These are phyloP conservation scores for Anneissia japonica DNA, from an alignment of 35 echinoderm and acorn worm genomes.

Conservation along the genomic window DNA sequence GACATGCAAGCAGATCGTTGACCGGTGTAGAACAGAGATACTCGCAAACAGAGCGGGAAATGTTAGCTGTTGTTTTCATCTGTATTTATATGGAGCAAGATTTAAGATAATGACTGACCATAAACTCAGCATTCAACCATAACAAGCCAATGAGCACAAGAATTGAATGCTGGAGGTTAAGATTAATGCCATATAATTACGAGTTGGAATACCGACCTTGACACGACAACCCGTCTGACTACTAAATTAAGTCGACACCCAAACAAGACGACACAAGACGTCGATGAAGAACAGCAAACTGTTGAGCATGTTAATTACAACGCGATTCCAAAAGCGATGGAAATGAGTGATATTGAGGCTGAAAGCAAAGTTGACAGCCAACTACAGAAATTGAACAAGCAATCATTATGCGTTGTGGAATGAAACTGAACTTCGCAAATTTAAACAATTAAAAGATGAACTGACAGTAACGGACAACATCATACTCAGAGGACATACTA, in stretches of 20 bases:
- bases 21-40: slow-evolving; percentile 31
- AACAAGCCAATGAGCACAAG: no score
- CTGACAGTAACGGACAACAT: no score
- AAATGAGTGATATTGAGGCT: slow-evolving; percentile 20
- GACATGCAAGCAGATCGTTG: slow-evolving; percentile 33
- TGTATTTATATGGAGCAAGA: slow-evolving; percentile 32
- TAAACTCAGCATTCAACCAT: slow-evolving; percentile 14
- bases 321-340: slow-evolving; percentile 41
- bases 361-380: slow-evolving; percentile 7
- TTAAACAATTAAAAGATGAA: no score
- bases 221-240: slow-evolving; percentile 27
- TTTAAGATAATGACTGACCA: slow-evolving; percentile 41
- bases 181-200: slow-evolving; percentile 27
- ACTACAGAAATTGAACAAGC: no score
- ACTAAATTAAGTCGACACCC: slow-evolving; percentile 13
- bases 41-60: slow-evolving; percentile 46
- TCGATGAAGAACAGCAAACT: neutral
- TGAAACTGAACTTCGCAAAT: no score
- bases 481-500: slow-evolving; percentile 14
- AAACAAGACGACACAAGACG: neutral
- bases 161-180: slow-evolving; percentile 37
- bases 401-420: no score
- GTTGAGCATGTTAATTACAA: slow-evolving; percentile 41
- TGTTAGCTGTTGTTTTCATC: slow-evolving; percentile 34
- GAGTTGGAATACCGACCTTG: slow-evolving; percentile 25